Conservation (phyloP, 1,140 invertebrate genomes). For the Eupeodes corollae region DNA sequence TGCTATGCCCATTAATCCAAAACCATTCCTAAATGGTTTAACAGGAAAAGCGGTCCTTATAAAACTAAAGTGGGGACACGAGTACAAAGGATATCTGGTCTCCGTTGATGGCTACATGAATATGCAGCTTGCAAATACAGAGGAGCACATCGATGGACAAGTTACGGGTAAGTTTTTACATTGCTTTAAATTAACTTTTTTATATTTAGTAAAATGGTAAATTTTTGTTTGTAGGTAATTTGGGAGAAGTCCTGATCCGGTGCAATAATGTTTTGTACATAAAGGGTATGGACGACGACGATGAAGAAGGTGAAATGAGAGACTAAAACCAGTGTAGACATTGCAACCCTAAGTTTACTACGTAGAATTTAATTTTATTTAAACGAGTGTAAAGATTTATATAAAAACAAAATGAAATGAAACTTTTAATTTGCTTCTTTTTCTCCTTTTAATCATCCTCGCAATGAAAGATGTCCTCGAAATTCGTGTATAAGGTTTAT, state of each 20-base stretch:
- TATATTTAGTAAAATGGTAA: too few relatives aligned
- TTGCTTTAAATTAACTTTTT: too few relatives aligned
- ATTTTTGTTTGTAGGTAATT: constrained; percentile 55
- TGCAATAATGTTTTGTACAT: constrained; percentile 99
- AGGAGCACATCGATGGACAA: constrained; percentile 89
- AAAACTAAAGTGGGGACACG: constrained; percentile 99
- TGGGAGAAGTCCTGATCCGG: constrained; percentile 94
- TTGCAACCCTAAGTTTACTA: too few relatives aligned
- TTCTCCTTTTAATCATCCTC: too few relatives aligned
- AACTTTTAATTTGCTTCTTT: too few relatives aligned
- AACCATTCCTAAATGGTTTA: constrained; percentile 95
- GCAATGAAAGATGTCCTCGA: too few relatives aligned
- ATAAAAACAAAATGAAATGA: too few relatives aligned
- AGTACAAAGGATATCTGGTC: constrained; percentile 96
- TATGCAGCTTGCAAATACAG: constrained; percentile 94
- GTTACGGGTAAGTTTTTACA: constrained; percentile 51
- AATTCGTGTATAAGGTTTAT: too few relatives aligned
- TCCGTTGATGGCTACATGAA: constrained; percentile 99
- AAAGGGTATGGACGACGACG: constrained; percentile 90
- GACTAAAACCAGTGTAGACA: constrained; percentile 44
- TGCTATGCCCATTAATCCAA: constrained; percentile 96
- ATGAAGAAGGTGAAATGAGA: constrained; percentile 94
- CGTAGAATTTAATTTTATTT: too few relatives aligned
- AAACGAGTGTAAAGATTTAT: too few relatives aligned
- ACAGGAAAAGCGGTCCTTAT: constrained; percentile 96